Conservation (phyloP, 2,888 invertebrate genomes). For the Tanypteryx hageni region DNA sequence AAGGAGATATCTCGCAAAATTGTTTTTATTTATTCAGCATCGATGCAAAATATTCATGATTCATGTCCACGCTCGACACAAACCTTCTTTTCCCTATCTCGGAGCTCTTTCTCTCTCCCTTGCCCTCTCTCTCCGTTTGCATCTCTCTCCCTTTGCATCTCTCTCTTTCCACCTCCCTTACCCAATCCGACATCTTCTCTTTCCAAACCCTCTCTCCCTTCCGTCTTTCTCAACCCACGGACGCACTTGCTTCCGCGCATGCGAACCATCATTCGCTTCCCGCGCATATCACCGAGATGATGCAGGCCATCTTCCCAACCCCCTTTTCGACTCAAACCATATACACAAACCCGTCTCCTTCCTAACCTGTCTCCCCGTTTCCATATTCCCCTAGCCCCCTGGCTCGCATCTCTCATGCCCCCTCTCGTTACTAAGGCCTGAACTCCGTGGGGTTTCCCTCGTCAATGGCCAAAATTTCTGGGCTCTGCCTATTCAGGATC, state of each 20-base stretch:
- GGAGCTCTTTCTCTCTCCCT: neutral
- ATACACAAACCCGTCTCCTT: neutral
- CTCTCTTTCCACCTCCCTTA: too few species aligned
- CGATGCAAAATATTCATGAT: constrained; percentile 15
- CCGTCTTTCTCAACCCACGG: too few species aligned
- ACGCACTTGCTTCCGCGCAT: neutral
- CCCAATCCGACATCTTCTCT: too few species aligned
- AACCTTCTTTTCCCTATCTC: neutral
- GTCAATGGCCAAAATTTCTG: too few species aligned
- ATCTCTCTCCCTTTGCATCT: neutral
- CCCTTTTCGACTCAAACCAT: neutral
- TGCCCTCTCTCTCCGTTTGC: constrained; percentile 9
- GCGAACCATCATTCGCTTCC: neutral
- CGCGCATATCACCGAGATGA: neutral
- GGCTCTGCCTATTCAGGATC: too few species aligned
- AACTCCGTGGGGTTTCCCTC: too few species aligned
- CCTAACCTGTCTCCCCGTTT: neutral
- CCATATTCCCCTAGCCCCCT: too few species aligned
- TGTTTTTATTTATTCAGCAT: constrained; percentile 7
- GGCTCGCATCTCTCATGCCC: too few species aligned
- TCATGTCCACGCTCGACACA: constrained; percentile 9
- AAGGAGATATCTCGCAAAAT: neutral
- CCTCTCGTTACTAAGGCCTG: too few species aligned
- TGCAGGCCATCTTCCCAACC: neutral
- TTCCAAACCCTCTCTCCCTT: too few species aligned